Evolutionary conservation across 2,797 vertebrate species (phyloP), one percentile per base, ranked within the genome.

Genomic region (Chaetophractus vellerosus): DNA sequence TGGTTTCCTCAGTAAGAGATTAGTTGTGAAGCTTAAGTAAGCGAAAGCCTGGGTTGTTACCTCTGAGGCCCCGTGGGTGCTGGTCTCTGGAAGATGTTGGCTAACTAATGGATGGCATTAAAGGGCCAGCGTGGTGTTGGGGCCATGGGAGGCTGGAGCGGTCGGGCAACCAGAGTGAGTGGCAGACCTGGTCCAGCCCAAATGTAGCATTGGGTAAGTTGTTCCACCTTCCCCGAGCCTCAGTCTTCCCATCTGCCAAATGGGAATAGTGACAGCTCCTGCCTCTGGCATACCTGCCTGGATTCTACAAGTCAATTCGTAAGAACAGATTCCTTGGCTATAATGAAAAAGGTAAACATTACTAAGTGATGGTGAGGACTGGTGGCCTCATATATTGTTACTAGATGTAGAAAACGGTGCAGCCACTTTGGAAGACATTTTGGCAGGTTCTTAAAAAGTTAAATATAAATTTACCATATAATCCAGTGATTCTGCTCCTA

Each of bases 41-140:
- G 41, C 3, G 48, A 45, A 6, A 5, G 26, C 6, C 1, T 0
- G 31, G 24, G 14, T n/a, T 1, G 0, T 2, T 23, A 48, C 24
- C n/a, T 75, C 45, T 33, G 12, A 26, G 31, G 28, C 2, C 9
- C 7, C 4, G 0, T 4, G 0, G 2, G 63, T 26, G 26, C 41
- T 61, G 74, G 55, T 11, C 33, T 8, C 0, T 2, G 0, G 36
- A n/a, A 31, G 48, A 31, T 3, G 1, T 7, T 14, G 24, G n/a
- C 9, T 16, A 38, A 16, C 0, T 18, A 10, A 1, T 26, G 28
- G 52, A 19, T 19, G 55, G 0, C 2, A 0, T 11, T 41, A 11
- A 28, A 50, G 26, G n/a, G 28, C 63, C 2, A 3, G 33, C 5
- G 1, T 1, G 16, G 26, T 18, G 26, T 11, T n/a, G 7, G 0